A percentile compares a stretch with the other conserved stretches of the same genome.
These are phyloP conservation scores for Stenodera caucasica DNA, from an alignment of 2,888 invertebrate species.

Conservation along the genomic window DNA sequence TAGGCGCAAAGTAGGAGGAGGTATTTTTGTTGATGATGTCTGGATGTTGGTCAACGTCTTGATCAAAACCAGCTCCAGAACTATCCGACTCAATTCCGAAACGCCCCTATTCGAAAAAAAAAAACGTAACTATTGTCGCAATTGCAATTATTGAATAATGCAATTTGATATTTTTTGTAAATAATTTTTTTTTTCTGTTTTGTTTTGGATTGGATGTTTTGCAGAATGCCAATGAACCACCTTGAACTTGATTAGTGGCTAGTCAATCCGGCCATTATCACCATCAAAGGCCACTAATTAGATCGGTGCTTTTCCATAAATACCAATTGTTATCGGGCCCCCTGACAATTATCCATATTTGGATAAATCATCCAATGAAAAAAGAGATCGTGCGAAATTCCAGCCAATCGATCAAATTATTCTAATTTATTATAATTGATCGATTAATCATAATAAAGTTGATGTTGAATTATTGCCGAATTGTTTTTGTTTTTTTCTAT, in stretches of 20 bases:
- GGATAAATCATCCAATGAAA: background rate
- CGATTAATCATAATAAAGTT: background rate
- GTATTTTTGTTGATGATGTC: conserved; percentile 14
- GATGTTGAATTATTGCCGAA: background rate
- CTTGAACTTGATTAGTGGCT: conserved; percentile 47
- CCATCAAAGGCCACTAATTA: conserved; percentile 1
- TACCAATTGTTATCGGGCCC: background rate
- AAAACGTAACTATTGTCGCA: background rate
- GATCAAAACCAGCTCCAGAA: conserved; percentile 16
- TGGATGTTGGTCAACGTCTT: background rate
- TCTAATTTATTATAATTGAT: background rate
- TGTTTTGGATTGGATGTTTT: conserved; percentile 9
- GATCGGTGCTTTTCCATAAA: conserved; percentile 4
- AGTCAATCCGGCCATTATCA: background rate
- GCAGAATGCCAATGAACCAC: conserved; percentile 48
- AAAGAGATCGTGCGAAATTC: background rate
- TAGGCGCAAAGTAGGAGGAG: conserved; percentile 37
- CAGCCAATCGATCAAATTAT: no score
- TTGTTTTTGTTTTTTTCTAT: background rate
- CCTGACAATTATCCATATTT: background rate
- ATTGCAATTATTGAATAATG: conserved; percentile 19
- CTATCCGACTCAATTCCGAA: conserved; percentile 15
- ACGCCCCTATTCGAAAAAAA: conserved; percentile 23
- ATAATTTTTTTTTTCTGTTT: background rate
- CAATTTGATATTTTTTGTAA: no score